phyloP scores from a whole-genome alignment of 2,797 vertebrate species.

The Pipistrellus nathusii region DNA sequence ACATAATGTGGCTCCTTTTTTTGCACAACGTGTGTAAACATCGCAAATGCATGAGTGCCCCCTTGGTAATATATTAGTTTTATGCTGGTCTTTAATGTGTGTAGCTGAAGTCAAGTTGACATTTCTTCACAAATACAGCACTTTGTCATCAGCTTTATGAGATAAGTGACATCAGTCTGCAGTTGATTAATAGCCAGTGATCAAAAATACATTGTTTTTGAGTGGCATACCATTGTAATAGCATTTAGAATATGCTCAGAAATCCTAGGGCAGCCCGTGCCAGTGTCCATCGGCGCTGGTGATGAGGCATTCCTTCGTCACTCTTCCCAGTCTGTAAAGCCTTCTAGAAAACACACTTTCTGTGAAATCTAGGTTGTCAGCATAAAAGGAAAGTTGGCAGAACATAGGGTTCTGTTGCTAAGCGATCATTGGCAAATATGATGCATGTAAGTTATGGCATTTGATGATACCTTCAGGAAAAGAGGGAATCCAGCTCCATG shows the following conservation, averaged over 20 bases:
- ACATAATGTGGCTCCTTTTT: not conserved
- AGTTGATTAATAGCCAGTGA: slow-evolving; percentile 76
- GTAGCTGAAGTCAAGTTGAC: slow-evolving; percentile 5
- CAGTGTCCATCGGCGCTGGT: slow-evolving; percentile 73
- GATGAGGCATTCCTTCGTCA: slow-evolving; percentile 78
- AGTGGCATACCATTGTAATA: slow-evolving; percentile 35
- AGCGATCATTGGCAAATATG: slow-evolving; percentile 82
- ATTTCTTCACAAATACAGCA: slow-evolving; percentile 15
- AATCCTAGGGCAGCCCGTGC: slow-evolving; percentile 65
- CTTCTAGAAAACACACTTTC: slow-evolving; percentile 84
- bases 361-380: slow-evolving; percentile 86
- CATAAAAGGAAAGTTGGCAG: slow-evolving; percentile 86
- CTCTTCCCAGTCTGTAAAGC: slow-evolving; percentile 75
- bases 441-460: slow-evolving; percentile 58
- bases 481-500: slow-evolving; percentile 69
- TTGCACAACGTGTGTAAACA: not conserved
- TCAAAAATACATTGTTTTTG: slow-evolving; percentile 78
- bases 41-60: too few species aligned
- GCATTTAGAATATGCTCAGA: slow-evolving; percentile 75
- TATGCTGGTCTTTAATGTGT: not conserved
- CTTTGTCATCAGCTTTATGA: slow-evolving; percentile 17
- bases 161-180: slow-evolving; percentile 66
- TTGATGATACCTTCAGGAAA: slow-evolving; percentile 77
- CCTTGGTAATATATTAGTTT: not conserved
- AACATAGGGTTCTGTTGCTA: slow-evolving; percentile 86